These are phyloP conservation scores for Delphinus delphis DNA, from an alignment of 2,113 vertebrate species.

Conservation along the genomic window DNA sequence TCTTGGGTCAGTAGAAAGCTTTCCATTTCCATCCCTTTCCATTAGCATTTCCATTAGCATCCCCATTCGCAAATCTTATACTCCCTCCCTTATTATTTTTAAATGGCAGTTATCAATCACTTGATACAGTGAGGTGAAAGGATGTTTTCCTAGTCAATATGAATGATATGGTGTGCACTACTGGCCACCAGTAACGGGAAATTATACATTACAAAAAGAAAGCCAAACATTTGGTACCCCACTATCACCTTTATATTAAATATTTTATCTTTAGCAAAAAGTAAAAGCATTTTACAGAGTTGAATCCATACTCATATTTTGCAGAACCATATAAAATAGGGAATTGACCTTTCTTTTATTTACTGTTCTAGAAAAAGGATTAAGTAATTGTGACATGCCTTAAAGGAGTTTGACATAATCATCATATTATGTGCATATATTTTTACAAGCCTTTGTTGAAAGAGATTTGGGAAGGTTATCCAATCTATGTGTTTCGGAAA, in stretches of 20 bases:
- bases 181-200: not conserved
- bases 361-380: not conserved
- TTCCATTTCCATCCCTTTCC: not conserved
- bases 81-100: conserved; percentile 49
- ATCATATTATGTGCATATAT: not conserved
- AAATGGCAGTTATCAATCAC: conserved; percentile 60
- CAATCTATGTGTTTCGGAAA: not conserved
- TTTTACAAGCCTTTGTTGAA: not conserved
- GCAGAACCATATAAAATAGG: not conserved
- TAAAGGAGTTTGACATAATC: not conserved
- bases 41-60: not conserved
- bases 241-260: not conserved
- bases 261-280: not conserved
- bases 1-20: conserved; percentile 64
- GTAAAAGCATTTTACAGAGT: not conserved
- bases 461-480: not conserved
- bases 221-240: not conserved
- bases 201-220: not conserved
- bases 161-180: not conserved
- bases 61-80: conserved; percentile 41
- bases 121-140: not conserved
- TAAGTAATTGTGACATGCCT: not conserved
- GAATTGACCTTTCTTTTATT: not conserved
- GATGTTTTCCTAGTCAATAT: not conserved
- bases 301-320: not conserved